phyloP scores from a whole-genome alignment of 2,797 vertebrate genomes.

The Buphagus erythrorhynchus region DNA sequence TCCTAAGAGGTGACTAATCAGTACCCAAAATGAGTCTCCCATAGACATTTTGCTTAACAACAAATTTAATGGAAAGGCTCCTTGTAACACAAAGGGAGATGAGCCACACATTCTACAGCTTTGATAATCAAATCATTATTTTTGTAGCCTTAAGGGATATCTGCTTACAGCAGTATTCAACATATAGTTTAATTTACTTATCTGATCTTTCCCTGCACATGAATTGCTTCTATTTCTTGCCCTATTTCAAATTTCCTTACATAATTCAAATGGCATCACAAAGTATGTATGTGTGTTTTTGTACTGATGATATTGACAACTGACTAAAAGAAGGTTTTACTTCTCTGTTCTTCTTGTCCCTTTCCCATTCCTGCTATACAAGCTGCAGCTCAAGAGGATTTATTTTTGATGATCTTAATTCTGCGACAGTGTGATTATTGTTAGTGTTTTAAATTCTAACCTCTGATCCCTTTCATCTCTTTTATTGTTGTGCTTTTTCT shows the following conservation, averaged over 20 bases:
- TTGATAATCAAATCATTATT: slow-evolving; percentile 73
- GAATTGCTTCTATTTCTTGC: slow-evolving; percentile 59
- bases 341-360: neutral
- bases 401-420: slow-evolving; percentile 58
- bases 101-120: slow-evolving; percentile 44
- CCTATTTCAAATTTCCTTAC: slow-evolving; percentile 62
- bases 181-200: slow-evolving; percentile 72
- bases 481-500: slow-evolving; percentile 39
- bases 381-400: slow-evolving; percentile 40
- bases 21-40: slow-evolving; percentile 10
- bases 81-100: slow-evolving; percentile 46
- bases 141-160: slow-evolving; percentile 68
- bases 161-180: slow-evolving; percentile 65
- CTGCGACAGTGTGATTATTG: slow-evolving; percentile 35
- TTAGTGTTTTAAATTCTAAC: slow-evolving; percentile 56
- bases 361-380: neutral
- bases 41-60: slow-evolving; percentile 53
- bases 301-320: slow-evolving; percentile 39
- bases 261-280: slow-evolving; percentile 49
- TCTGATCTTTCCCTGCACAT: slow-evolving; percentile 58
- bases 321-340: neutral
- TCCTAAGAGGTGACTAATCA: slow-evolving; percentile 34
- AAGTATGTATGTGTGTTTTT: neutral
- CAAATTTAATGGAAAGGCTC: slow-evolving; percentile 56
- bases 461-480: slow-evolving; percentile 47